Evolutionary conservation across 2,888 invertebrate genomes (phyloP), one percentile per base, ranked within the genome.

Genomic region (Polietes domitor): DNA sequence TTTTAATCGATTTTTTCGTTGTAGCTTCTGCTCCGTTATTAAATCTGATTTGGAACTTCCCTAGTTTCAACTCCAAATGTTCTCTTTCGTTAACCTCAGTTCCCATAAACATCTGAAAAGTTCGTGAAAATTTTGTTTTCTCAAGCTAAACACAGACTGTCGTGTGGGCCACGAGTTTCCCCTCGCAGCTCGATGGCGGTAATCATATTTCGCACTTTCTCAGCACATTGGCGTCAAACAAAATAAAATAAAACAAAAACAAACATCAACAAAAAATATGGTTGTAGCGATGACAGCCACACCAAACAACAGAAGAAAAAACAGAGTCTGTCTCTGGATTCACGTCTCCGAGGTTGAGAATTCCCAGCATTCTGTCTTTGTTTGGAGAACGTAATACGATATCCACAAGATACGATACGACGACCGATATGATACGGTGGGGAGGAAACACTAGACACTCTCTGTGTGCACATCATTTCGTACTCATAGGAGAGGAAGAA

Each of bases 291-390:
- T 26, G 58, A 58, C 58, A 24, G 24, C 41, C 12, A 41, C 41
- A 41, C 41, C 41, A 41, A 41, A 41, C 2, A 41, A 12, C 6
- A 41, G 12, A 43, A 43, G 24, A 43, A 37, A 37, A 37, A 37
- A 74, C 63, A 77, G 80, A 83, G 74, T 83, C 80, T 80, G 74
- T 19, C n/a, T 65, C 55, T 9, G 47, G 43, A 74, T 65, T 53
- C 53, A 21, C 63, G 58, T 17, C 61, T 72, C 72, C 72, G 58
- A 41, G 55, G n/a, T 61, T 73, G 63, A 84, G 76, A 81, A 81
- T 84, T 84, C 84, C 81, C 84, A 84, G 84, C 84, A 84, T 84
- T 81, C 32, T 24, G 78, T 68, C 73, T 82, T 65, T 83, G 72
- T 81, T 63, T 76, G 47, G 37, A 81, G 19, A 83, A 76, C 32